Base-by-base conservation (phyloP, 92 coral and sea anemone species). In the Diadumene lineata region DNA sequence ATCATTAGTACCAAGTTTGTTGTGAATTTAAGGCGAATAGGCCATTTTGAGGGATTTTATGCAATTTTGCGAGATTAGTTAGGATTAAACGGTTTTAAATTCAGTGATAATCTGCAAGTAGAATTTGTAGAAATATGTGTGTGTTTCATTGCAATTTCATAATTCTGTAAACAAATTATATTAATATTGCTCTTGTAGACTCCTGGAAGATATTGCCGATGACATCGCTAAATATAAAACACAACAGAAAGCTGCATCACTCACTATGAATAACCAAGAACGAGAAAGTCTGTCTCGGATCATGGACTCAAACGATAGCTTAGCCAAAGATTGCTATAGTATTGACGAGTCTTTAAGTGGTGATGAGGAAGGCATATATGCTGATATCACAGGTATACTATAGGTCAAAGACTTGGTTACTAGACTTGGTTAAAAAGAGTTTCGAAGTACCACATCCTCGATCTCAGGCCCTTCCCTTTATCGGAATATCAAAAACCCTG, bases 161-260 rank as follows among this genome's bases (percentile, higher is more conserved):
- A n/a, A n/a, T n/a, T n/a, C n/a, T n/a, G n/a, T n/a, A n/a, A n/a
- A n/a, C n/a, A n/a, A n/a, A n/a, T n/a, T n/a, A n/a, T n/a, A n/a
- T n/a, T n/a, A n/a, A n/a, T n/a, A n/a, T n/a, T n/a, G n/a, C n/a
- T n/a, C n/a, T n/a, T n/a, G n/a, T n/a, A n/a, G n/a, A n/a, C n/a
- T n/a, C n/a, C n/a, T n/a, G n/a, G 66, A 50, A 28, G 67, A 75
- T 17, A 79, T 79, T 34, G 58, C 31, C 11, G 58, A 48, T 0
- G 72, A 79, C 43, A 60, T 62, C 2, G 60, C 43, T 18, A 30
- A 38, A 31, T 84, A 79, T 69, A 79, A 75, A 23, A 46, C 64
- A 61, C 70, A 28, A 18, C 88, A 84, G 38, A 75, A 44, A 57
- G 58, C 66, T 19, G 85, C 88, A 29, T 77, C 85, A 19, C n/a